Evolutionary conservation across 2,797 vertebrate species (phyloP), one percentile per base, ranked within the genome.

Genomic region (Buphagus erythrorhynchus): DNA sequence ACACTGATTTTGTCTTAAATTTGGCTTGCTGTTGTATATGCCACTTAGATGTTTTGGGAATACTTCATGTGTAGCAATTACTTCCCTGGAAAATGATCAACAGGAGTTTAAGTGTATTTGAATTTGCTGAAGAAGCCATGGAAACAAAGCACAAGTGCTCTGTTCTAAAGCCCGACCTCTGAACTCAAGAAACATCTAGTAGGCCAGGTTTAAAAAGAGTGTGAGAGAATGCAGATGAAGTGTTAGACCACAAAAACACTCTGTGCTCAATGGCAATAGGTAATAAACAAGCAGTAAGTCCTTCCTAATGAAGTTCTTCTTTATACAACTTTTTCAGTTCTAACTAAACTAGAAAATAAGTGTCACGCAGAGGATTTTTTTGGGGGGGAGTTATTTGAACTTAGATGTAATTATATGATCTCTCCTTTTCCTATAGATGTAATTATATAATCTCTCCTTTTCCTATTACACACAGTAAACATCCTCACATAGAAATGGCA

Each of bases 1-100:
- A 96, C 95, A 92, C 86, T 65, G 71, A 96, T 82, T 97, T 93
- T 79, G 67, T 93, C 71, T 79, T 82, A 88, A 82, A 85, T 93
- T 84, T 82, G 90, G 36, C 77, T 88, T 84, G 80, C 62, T 93
- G 83, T 86, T 89, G 43, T 90, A 69, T 95, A 42, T 72, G 82
- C 73, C 82, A 86, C 82, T 91, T 88, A 54, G 79, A 91, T 76
- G 90, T 92, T 96, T 93, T 52, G 76, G 80, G 83, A 92, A 69
- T 91, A 73, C 86, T 90, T 90, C 80, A 63, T 38, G 83, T 92
- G 80, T 93, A 96, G 94, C 88, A 95, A 93, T 96, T 94, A 92
- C 86, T 93, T 94, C 84, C 92, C 67, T 94, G 76, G 94, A 86
- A 96, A 93, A 90, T 92, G 79, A 96, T 79, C 93, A 92, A 92